Evolutionary conservation across 2,888 invertebrate species (phyloP), one percentile per base, ranked within the genome.

Genomic region (Steinernema hermaphroditum): DNA sequence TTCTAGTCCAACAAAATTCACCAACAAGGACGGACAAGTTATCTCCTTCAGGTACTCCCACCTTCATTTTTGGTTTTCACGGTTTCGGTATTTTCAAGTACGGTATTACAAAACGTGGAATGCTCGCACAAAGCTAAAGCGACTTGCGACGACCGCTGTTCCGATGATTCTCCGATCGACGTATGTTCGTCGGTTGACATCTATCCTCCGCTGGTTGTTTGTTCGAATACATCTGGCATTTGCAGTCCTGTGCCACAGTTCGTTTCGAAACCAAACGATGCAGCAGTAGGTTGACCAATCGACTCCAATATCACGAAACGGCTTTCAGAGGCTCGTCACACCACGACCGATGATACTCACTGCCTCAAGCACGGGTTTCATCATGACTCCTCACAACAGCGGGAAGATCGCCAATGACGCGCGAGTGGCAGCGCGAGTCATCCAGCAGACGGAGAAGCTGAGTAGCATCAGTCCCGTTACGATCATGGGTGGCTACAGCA

Each of bases 1-100:
- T 68, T 78, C 74, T 16, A 81, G 81, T 68, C 81, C 81, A 6
- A 81, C 81, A 1, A 81, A 81, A 70, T 81, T 81, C 74, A 81
- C 79, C 0, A 79, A 74, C 16, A 75, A 79, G 4, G 74, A 74
- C 62, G 81, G 81, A 32, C 78, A 78, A 14, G 74, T 77, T 2
- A 75, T 75, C 1, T 78, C 78, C 27, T 81, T 81, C 50, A 80
- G 78, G 80, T 80, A 37, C 37, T n/a, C n/a, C n/a, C 6, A 14
- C n/a, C n/a, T 32, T 8, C 27, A 37, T 12, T n/a, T n/a, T n/a
- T 27, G 16, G 12, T 2, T 12, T 50, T 19, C 12, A 14, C 14
- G 44, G 16, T 19, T 69, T 49, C 19, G n/a, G 57, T n/a, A 32
- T 22, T 54, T 62, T 62, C 37, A 8, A 62, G 62, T 32, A 62